Evolutionary conservation across 2,113 vertebrate genomes (phyloP), one percentile per base, ranked within the genome.

Genomic region (Odocoileus virginianus): DNA sequence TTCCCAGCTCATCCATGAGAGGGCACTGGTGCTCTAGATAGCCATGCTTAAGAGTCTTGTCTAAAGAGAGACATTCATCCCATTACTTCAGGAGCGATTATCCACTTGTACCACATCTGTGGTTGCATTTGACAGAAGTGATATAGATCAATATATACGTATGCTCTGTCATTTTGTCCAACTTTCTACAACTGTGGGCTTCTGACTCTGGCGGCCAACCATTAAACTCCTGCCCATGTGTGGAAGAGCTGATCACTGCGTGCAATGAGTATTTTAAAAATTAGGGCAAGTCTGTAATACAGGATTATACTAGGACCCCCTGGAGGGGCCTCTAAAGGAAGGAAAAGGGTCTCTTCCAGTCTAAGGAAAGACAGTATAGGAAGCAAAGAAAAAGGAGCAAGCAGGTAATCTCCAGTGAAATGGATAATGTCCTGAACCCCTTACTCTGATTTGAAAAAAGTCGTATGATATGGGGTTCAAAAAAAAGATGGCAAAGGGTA

Each of bases 1-100:
- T 97, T 90, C 93, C 21, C 47, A 30, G 25, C 93, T 97, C 60
- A 33, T 95, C 98, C 98, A 98, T 76, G 84, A 98, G 98, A 97
- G 98, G 98, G 98, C 96, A 90, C 95, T 97, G 91, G 93, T 33
- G 93, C 83, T 97, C 96, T 47, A 97, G 96, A 55, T 8, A 97
- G 98, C 28, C 12, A 2, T 6, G 19, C 21, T 50, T 23, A 52
- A 52, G 40, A 50, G 43, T 43, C 52, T 47, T n/a, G 25, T 88
- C n/a, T 83, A 52, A 83, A 58, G 71, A 79, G 7, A 91, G 43
- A 52, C 15, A n/a, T 91, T 82, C 43, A 55, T 21, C n/a, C 64
- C 14, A 10, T 21, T 90, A 47, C 47, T 95, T 91, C 33, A 25
- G 60, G 83, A 94, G 23, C 6, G 23, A 15, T 89, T 74, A 89